Conservation (phyloP, 2,888 invertebrate genomes). For the Rapana venosa region DNA sequence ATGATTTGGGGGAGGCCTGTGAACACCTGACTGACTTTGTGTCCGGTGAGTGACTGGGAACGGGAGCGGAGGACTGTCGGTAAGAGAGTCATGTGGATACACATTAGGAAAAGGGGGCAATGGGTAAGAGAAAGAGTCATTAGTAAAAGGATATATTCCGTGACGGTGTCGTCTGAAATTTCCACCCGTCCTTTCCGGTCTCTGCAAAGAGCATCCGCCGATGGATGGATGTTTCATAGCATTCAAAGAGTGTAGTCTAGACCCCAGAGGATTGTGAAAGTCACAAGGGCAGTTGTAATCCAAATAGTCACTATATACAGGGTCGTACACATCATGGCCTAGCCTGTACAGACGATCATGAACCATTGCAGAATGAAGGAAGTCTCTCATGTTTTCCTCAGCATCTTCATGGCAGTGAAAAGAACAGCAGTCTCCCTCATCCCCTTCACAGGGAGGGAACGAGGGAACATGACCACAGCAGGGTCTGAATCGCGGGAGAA, state of each 20-base stretch:
- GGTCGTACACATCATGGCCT: not conserved
- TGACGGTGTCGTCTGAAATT: not conserved
- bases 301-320: not conserved
- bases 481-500: not conserved
- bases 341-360: not conserved
- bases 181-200: not conserved
- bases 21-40: no score
- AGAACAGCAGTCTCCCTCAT: not conserved
- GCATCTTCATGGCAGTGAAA: not conserved
- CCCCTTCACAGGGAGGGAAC: not conserved
- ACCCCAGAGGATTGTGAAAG: not conserved
- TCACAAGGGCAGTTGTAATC: not conserved
- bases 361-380: not conserved
- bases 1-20: not conserved
- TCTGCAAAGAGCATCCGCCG: not conserved
- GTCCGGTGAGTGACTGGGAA: not conserved
- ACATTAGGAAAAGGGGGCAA: not conserved
- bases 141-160: not conserved
- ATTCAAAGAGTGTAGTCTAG: not conserved
- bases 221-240: not conserved
- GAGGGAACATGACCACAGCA: not conserved
- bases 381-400: constrained; percentile 7
- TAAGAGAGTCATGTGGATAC: not conserved
- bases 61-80: not conserved
- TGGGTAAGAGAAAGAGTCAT: not conserved